Base-by-base conservation (phyloP, 2,113 vertebrate species). In the Rattus norvegicus region DNA sequence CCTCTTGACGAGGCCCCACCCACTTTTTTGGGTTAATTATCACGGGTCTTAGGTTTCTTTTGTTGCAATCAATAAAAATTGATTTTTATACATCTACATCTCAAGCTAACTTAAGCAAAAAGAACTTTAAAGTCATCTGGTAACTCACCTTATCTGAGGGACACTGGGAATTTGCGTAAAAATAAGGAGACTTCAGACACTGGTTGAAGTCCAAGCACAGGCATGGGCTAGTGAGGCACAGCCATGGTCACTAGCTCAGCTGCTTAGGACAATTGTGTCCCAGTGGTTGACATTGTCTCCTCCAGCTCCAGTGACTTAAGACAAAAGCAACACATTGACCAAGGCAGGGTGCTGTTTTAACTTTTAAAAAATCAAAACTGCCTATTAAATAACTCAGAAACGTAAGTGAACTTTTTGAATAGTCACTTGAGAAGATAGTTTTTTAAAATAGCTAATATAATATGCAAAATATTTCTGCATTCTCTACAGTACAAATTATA, bases 341-440 rank as follows among this genome's bases (percentile, higher is more conserved):
- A 85, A 65, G 7, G 20, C 52, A 84, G 26, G 33, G 30, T n/a
- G 3, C 65, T 81, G 14, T 4, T 65, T 81, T 61, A 54, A 39
- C 30, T 28, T 77, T 65, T 28, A 56, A 83, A 73, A 77, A 76
- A n/a, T 28, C 7, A 56, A 47, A 63, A n/a, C 36, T 33, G 7
- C 52, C 59, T 76, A 33, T 43, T 94, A 92, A 91, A 76, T n/a
- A 80, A 67, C 5, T n/a, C n/a, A 73, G 17, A 95, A 94, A 95
- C 61, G 61, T 83, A 47, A 88, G n/a, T 22, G 1, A 77, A 69
- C 22, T 52, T 52, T 87, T 80, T 76, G 17, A 92, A 77, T 80
- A 89, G 28, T 92, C 63, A 54, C 43, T 73, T 28, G 63, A 77
- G 93, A 93, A 87, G 20, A 85, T 65, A 63, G 89, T 49, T 63